A percentile compares a stretch with the other conserved stretches of the same genome.
Conservation (phyloP, 2,888 invertebrate genomes). For the Epirrita christyi region DNA sequence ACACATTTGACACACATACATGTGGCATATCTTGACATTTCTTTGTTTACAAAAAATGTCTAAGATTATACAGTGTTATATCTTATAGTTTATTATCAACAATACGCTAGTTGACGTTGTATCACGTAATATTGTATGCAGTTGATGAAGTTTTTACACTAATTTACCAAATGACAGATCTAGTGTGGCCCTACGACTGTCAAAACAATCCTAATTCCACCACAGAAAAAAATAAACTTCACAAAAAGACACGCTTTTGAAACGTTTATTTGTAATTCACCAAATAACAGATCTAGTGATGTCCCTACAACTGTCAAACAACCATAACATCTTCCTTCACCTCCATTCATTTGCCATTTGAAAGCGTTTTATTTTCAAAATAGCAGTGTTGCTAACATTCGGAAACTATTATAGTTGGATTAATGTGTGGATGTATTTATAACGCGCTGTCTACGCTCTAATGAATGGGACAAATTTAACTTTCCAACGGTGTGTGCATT, state of each 20-base stretch:
- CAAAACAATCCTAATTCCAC: slow-evolving; percentile 11
- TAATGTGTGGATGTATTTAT: slow-evolving; percentile 36
- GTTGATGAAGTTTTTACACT: neutral
- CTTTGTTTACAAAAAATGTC: too few species aligned
- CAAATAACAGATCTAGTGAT: slow-evolving; percentile 34
- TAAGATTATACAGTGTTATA: too few species aligned
- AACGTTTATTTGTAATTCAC: slow-evolving; percentile 21
- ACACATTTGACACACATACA: too few species aligned
- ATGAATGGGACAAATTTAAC: slow-evolving; percentile 26
- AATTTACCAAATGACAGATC: slow-evolving; percentile 3
- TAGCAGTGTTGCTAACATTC: slow-evolving; percentile 34
- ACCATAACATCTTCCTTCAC: slow-evolving; percentile 24
- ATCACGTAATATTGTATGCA: too few species aligned
- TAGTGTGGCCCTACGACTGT: slow-evolving; percentile 4
- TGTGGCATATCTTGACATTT: too few species aligned
- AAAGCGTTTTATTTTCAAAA: slow-evolving; percentile 36
- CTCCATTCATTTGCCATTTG: slow-evolving; percentile 34
- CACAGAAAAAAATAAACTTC: neutral
- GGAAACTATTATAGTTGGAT: slow-evolving; percentile 31
- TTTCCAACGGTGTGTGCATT: slow-evolving; percentile 9
- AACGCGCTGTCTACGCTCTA: slow-evolving; percentile 19
- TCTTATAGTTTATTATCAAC: too few species aligned
- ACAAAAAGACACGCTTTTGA: neutral
- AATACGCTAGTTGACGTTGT: too few species aligned
- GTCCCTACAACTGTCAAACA: slow-evolving; percentile 33